Evolutionary conservation across 2,888 invertebrate species (phyloP), one percentile per base, ranked within the genome.

Genomic region (Timema cristinae): DNA sequence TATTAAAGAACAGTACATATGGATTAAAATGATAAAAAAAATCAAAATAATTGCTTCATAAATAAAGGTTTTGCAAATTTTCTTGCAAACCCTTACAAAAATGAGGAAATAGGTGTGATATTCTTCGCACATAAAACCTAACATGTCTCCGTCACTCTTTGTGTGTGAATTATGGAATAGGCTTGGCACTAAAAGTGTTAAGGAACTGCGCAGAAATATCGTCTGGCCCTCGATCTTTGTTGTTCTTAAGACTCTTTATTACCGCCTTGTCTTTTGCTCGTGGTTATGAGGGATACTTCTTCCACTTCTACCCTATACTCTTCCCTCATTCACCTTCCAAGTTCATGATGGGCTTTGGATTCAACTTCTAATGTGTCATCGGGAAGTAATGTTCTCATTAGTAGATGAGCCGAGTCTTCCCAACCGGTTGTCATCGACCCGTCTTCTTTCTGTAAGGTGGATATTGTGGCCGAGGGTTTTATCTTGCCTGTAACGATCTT

Each of bases 211-310:
- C 68, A 15, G 50, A 8, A n/a, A 68, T 68, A 6, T 10, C 50
- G n/a, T 69, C 69, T n/a, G 56, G 56, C 2, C 69, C 69, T 4
- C 56, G 32, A 4, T 9, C 69, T 47, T 69, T 54, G 9, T 56
- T 6, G 7, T 15, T 32, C n/a, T 56, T 54, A 48, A 56, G 15
- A 5, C 32, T 13, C 7, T 16, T 32, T 54, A 56, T n/a, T 5
- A 16, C n/a, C 5, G 0, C 5, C n/a, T 11, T 6, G 6, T 59
- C 56, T 54, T 54, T 47, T 2, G 11, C 56, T 15, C 32, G 48
- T 11, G 7, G 8, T 15, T 50, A 50, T 7, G 50, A 7, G 7
- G n/a, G 7, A 11, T 11, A 9, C 16, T 66, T 8, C 66, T 32
- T 1, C 48, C 32, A 1, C 47, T 48, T 16, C 66, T 10, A n/a